Evolutionary conservation across 2,113 vertebrate species (phyloP), one percentile per base, ranked within the genome.

Genomic region (Reinhardtius hippoglossoides): DNA sequence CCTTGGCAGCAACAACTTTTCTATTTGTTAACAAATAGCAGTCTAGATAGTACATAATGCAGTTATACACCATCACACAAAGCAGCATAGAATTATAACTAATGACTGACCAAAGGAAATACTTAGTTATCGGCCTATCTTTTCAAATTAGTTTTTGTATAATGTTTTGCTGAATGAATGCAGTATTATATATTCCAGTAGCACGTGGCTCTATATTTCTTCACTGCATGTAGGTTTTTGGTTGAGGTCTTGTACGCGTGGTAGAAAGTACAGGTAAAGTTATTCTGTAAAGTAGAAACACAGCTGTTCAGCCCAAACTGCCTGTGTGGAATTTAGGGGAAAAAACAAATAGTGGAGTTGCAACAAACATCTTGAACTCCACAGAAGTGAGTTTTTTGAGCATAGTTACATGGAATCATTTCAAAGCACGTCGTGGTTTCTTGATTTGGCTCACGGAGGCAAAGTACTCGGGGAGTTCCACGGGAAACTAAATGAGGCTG

Each of bases 401-500:
- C 46, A n/a, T n/a, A 50, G 18, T 54, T 60, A 12, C 21, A 13
- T 82, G 79, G 48, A 67, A 21, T 20, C 9, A 9, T 67, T 55
- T 65, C n/a, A 66, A 58, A 70, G 65, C 80, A 40, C 20, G 14
- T 40, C 52, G 23, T 6, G 15, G 55, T 44, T 14, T 2, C 26
- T 50, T 57, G 35, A 57, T 60, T 24, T 70, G 59, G 35, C 75
- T 78, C 20, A 21, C 65, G 42, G 24, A 69, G n/a, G 65, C 24
- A 60, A 54, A 65, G 23, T 24, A 66, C 55, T 13, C 10, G 3
- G 31, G 20, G 65, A 9, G 26, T 20, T n/a, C 8, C 18, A 78
- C 13, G 18, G 48, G 14, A 61, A 81, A 81, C 15, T 35, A 58
- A 58, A 54, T 62, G 54, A 84, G 56, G 37, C 24, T 58, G 23